phyloP scores from a whole-genome alignment of 2,888 invertebrate species.

The Xiphydria camelus region DNA sequence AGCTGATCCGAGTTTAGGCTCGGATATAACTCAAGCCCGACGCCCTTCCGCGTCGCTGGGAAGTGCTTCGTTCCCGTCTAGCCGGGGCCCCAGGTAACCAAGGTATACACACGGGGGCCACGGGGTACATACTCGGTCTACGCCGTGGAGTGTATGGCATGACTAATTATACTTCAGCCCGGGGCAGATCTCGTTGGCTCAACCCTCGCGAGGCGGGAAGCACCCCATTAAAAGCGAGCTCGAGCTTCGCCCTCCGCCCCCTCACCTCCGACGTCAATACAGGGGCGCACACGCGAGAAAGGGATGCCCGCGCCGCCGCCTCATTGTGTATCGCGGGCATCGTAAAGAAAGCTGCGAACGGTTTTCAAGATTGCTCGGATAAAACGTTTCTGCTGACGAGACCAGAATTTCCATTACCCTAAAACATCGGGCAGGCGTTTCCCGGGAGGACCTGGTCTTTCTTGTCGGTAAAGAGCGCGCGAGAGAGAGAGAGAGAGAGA shows the following conservation, averaged over 20 bases:
- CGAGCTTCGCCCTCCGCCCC: slow-evolving; percentile 19
- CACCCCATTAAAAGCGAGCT: slow-evolving; percentile 44
- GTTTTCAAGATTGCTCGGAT: slow-evolving; percentile 31
- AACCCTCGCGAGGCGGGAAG: slow-evolving; percentile 38
- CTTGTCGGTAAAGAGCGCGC: no score
- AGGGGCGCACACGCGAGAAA: slow-evolving; percentile 14
- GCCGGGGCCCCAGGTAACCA: neutral
- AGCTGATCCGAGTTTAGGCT: no score
- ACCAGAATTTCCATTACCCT: slow-evolving; percentile 42
- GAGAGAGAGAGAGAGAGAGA: neutral
- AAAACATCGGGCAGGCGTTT: slow-evolving; percentile 32
- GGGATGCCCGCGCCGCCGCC: neutral
- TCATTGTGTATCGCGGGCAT: slow-evolving; percentile 2
- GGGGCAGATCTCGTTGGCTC: slow-evolving; percentile 39
- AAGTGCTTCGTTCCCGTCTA: neutral
- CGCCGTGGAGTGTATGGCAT: slow-evolving; percentile 36
- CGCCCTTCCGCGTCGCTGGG: neutral
- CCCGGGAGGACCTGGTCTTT: neutral
- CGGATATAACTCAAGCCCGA: no score
- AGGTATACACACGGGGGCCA: neutral
- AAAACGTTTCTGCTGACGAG: slow-evolving; percentile 30
- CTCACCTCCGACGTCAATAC: slow-evolving; percentile 17
- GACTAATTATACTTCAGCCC: slow-evolving; percentile 47
- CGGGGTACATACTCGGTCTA: slow-evolving; percentile 31
- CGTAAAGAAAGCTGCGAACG: slow-evolving; percentile 11